A percentile compares a stretch with the other conserved stretches of the same genome.
Conservation (phyloP, 1,140 invertebrate species). For the Dendrolimus punctatus region DNA sequence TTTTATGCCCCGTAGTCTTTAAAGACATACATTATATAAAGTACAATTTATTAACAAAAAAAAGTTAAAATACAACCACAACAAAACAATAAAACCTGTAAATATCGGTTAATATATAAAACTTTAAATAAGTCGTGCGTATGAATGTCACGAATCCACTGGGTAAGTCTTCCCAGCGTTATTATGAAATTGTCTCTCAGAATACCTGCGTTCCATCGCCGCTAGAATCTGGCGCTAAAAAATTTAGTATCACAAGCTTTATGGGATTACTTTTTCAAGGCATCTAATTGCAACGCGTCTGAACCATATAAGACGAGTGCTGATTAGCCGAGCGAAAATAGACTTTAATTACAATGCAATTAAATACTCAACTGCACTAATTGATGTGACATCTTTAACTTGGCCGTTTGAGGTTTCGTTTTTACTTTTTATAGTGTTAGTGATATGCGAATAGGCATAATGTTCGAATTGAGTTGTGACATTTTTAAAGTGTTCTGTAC, state of each 20-base stretch:
- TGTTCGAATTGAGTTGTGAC: constrained; percentile 14
- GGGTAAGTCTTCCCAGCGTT: constrained; percentile 9
- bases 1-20: too few species aligned
- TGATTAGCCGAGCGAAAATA: constrained; percentile 35
- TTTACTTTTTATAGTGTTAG: constrained; percentile 21
- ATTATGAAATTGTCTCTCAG: constrained; percentile 33
- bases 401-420: constrained; percentile 16
- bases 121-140: too few species aligned
- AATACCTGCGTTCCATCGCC: constrained; percentile 19
- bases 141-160: too few species aligned
- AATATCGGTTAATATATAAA: too few species aligned
- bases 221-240: constrained; percentile 32
- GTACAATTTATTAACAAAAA: too few species aligned
- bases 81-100: too few species aligned
- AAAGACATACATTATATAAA: too few species aligned
- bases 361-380: constrained; percentile 37
- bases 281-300: constrained; percentile 31
- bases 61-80: too few species aligned
- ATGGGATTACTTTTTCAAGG: constrained; percentile 41
- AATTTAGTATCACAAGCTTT: constrained; percentile 33
- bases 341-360: constrained; percentile 48
- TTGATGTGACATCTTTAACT: constrained; percentile 30
- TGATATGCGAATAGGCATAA: constrained; percentile 21
- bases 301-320: constrained; percentile 37
- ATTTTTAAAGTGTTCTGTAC: constrained; percentile 3